Evolutionary conservation across 2,113 vertebrate species (phyloP).

Genomic region (Corvus hawaiiensis): DNA sequence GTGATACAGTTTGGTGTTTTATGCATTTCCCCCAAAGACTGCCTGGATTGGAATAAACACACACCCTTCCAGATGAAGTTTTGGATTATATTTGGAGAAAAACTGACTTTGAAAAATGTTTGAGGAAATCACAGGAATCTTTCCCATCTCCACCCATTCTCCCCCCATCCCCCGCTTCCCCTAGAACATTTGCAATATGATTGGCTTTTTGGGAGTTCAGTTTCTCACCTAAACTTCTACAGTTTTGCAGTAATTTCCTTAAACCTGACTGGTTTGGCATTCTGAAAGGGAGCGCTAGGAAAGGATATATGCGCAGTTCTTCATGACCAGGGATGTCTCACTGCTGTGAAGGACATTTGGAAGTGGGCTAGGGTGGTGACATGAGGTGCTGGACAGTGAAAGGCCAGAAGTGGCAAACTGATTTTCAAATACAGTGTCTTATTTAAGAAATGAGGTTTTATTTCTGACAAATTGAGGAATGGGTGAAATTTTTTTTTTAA

Average conservation of each 20-base stretch:
- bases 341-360: not conserved
- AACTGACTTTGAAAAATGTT: not conserved
- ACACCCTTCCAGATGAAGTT: not conserved
- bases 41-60: not conserved
- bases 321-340: not conserved
- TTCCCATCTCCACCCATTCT: not conserved
- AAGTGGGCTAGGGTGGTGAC: not conserved
- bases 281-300: not conserved
- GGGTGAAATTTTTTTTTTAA: not conserved
- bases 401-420: not conserved
- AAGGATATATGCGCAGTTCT: not conserved
- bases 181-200: not conserved
- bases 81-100: not conserved
- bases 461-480: not conserved
- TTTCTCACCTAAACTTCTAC: not conserved
- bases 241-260: not conserved
- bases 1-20: not conserved
- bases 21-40: not conserved
- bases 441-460: not conserved
- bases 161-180: fast-evolving
- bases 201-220: not conserved
- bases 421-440: not conserved
- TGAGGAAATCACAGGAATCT: not conserved
- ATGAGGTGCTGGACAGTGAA: not conserved
- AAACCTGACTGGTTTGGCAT: not conserved